Percentiles rank a stretch among this genome's conserved stretches.
Evolutionary conservation across 2,797 vertebrate species (phyloP).

Genomic region (Cryptoblepharus egeriae): DNA sequence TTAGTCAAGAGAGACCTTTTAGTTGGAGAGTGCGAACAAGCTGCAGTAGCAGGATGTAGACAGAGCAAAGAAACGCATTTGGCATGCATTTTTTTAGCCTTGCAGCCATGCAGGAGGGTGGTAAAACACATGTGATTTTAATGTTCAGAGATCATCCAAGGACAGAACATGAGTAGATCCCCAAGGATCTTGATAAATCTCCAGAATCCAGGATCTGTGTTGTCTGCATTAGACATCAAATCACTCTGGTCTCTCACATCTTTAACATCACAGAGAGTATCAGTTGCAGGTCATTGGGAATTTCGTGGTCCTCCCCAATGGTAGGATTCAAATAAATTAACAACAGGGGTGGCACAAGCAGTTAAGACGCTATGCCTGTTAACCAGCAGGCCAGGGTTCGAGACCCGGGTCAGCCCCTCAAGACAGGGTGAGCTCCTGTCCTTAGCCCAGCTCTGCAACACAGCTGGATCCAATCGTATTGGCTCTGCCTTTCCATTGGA

Average conservation of each 20-base stretch:
- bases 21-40: background rate
- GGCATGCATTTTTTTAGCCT: background rate
- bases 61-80: background rate
- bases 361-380: too few relatives aligned
- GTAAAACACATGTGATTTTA: constrained; percentile 8
- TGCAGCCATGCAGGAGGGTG: background rate
- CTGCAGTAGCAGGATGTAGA: background rate
- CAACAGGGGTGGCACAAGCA: too few relatives aligned
- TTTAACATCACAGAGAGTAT: background rate
- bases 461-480: too few relatives aligned
- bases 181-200: background rate
- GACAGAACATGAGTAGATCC: background rate
- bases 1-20: constrained; percentile 19
- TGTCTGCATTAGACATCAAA: background rate
- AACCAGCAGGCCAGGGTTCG: too few relatives aligned
- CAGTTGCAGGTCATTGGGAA: background rate
- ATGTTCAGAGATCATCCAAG: background rate
- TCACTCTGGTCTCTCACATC: background rate
- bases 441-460: too few relatives aligned
- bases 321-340: too few relatives aligned
- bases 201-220: background rate
- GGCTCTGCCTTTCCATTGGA: too few relatives aligned
- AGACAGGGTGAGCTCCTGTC: too few relatives aligned
- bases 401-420: too few relatives aligned
- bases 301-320: background rate